phyloP scores from a whole-genome alignment of 2,113 vertebrate species.

The Acinonyx jubatus region DNA sequence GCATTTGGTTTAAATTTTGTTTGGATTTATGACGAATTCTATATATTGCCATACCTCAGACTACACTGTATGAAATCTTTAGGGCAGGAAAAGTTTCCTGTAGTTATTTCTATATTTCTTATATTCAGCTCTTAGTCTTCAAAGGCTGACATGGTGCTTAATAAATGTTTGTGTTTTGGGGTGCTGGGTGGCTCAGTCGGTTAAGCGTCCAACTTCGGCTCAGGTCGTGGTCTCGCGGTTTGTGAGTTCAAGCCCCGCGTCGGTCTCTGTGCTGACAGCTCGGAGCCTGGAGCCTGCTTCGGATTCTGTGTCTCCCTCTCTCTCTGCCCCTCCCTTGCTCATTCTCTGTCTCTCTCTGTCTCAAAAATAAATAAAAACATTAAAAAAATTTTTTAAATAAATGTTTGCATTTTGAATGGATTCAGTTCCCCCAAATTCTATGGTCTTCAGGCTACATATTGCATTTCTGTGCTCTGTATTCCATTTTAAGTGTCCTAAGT shows the following conservation, averaged over 20 bases:
- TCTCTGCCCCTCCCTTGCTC: no score
- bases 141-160: neutral
- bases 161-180: neutral
- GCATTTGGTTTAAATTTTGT: neutral
- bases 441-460: neutral
- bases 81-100: neutral
- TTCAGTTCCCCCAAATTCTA: neutral
- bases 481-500: neutral
- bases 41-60: neutral
- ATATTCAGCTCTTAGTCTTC: neutral
- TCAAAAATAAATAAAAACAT: no score
- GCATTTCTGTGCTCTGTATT: neutral
- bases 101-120: neutral
- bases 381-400: neutral
- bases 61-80: neutral
- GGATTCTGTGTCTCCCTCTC: no score
- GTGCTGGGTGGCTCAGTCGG: no score
- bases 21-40: neutral
- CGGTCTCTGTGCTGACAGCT: no score
- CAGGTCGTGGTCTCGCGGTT: no score
- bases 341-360: no score
- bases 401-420: constrained; percentile 1
- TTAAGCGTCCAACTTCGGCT: no score
- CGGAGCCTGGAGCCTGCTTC: no score
- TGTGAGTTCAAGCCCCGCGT: no score